Base-by-base conservation (phyloP, 2,797 vertebrate species). In the Falco concolor region DNA sequence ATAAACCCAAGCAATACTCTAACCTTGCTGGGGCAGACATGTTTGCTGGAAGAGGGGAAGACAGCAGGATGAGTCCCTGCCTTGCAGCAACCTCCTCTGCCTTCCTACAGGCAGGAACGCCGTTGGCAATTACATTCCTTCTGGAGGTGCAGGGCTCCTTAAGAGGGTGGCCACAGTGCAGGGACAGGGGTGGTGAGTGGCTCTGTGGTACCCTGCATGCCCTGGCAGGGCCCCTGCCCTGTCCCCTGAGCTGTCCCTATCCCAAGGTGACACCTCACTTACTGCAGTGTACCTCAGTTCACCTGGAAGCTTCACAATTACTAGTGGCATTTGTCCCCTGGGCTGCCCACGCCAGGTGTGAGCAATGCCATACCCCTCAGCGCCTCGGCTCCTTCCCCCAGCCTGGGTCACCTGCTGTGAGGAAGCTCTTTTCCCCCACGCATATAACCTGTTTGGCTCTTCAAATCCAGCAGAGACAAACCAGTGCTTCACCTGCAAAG, bases 211-310 rank as follows among this genome's bases (percentile, higher is more conserved):
- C 9, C 18, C 14, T 6, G 10, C 13, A 3, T 6, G 12, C 21
- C 32, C 22, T 19, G 34, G 30, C 59, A 76, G 50, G 16, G 4
- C 5, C 13, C 28, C 10, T 32, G 14, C 20, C 21, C 50, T 32
- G 6, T 16, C 17, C 27, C 42, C 47, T 18, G 40, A 45, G 5
- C 10, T 30, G 3, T 5, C 0, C 0, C 42, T 53, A 3, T 12
- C 54, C 14, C 30, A 3, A 7, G 54, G 73, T 49, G 50, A 64
- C 25, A 10, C 5, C 3, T 77, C 32, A 5, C 32, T 81, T 38
- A 8, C 36, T 28, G 36, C 56, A 22, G 9, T 0, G 0, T 23
- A 2, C 8, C 36, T 9, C 2, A 2, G 38, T 19, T 74, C 56
- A 28, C 30, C 59, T 13, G 50, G 53, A 13, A 76, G n/a, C 57